Base-by-base conservation (phyloP, 1,140 invertebrate species). In the Araneus ventricosus region DNA sequence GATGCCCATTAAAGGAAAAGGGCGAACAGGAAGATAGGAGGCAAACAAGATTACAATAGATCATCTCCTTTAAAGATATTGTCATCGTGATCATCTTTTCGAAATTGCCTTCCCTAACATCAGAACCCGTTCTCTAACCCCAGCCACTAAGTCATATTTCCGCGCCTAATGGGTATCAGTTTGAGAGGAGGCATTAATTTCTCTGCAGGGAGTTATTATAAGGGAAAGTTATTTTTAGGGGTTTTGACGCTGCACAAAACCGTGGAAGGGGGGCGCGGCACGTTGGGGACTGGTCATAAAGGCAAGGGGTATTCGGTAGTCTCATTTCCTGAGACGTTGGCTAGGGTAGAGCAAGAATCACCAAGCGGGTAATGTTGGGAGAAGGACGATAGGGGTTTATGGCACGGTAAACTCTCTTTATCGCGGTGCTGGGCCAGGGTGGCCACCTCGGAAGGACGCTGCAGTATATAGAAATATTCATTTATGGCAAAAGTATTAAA, bases 151-250 rank as follows among this genome's bases (percentile, higher is more conserved):
- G 85, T 87, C 52, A 87, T 75, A 75, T 84, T 41, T 84, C 82
- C 24, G 39, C 30, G 24, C n/a, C 79, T 90, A 90, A 90, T 90
- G 89, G 30, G 89, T 84, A 90, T 82, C 89, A 84, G 89, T 90
- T 90, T 82, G 57, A 90, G 89, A 90, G 89, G n/a, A 7, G 57
- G 75, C 89, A 90, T 90, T 90, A 90, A 90, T 90, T 90, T 84
- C 75, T 45, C 89, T 37, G 79, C 57, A 34, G 89, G 79, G 89
- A 61, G 79, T 90, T 90, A 80, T 90, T 57, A 90, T 75, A 61
- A 45, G 30, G 27, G 41, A 52, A 70, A 57, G 88, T 90, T 90
- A 90, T 90, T 90, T 90, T 90, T 90, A 88, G 86, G 34, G 86
- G 61, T 67, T 61, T 30, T 52, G 52, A 85, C 41, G 41, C 22